phyloP scores from a whole-genome alignment of 2,797 vertebrate genomes.

The Hipposideros larvatus region DNA sequence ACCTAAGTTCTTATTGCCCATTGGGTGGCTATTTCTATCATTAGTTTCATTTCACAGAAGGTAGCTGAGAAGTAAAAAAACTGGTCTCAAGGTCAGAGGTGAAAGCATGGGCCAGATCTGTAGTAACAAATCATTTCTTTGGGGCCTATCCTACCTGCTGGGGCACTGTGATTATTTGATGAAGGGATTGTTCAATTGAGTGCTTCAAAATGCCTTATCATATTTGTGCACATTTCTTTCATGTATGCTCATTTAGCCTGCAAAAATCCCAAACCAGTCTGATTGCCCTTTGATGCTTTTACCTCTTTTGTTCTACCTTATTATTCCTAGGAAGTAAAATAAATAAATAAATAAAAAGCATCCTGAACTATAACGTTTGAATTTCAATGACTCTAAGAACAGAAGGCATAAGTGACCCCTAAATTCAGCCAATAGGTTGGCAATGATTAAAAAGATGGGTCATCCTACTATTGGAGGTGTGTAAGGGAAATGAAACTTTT shows the following conservation, averaged over 20 bases:
- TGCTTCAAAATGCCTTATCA: background rate
- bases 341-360: background rate
- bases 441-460: background rate
- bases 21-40: background rate
- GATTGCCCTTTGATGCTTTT: slow-evolving; percentile 6
- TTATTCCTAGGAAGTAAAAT: slow-evolving; percentile 38
- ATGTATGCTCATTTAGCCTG: background rate
- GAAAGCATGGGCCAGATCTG: background rate
- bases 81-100: background rate
- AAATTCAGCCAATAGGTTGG: background rate
- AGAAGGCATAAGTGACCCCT: background rate
- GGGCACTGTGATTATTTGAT: background rate
- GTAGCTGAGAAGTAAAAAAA: background rate
- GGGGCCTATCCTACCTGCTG: background rate
- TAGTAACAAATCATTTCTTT: background rate
- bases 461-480: background rate
- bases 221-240: background rate
- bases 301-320: slow-evolving; percentile 24
- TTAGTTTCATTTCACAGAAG: background rate
- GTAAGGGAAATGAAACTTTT: background rate
- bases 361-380: background rate
- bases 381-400: slow-evolving; percentile 5
- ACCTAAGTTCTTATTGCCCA: background rate
- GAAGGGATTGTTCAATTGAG: background rate
- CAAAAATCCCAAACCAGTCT: background rate